phyloP scores from a whole-genome alignment of 2,888 invertebrate species.

The Xylota segnis region DNA sequence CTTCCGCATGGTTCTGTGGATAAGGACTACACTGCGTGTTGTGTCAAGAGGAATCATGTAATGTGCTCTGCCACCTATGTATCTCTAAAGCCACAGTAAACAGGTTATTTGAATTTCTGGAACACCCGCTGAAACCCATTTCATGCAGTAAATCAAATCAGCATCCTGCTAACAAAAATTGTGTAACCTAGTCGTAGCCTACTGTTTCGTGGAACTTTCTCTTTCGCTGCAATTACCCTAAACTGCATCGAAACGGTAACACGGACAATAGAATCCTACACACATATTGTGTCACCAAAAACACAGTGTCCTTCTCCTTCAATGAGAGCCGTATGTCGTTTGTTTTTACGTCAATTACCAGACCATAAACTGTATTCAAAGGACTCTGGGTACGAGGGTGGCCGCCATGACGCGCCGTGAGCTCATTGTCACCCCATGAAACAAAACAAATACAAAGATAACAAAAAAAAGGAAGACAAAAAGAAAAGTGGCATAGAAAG shows the following conservation, averaged over 20 bases:
- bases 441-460: constrained; percentile 48
- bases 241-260: constrained; percentile 51
- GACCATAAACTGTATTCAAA: constrained; percentile 73
- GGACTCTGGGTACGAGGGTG: constrained; percentile 62
- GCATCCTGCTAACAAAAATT: constrained; percentile 7
- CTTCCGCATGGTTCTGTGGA: too few relatives aligned
- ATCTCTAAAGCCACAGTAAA: too few relatives aligned
- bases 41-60: too few relatives aligned
- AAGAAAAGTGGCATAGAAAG: constrained; percentile 15
- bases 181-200: constrained; percentile 25
- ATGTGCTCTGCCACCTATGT: too few relatives aligned
- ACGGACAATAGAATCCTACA: constrained; percentile 32
- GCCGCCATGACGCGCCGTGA: constrained; percentile 45
- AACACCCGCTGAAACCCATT: neutral
- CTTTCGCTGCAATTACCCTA: constrained; percentile 9
- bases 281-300: constrained; percentile 39
- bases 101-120: neutral
- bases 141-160: neutral
- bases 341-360: constrained; percentile 72
- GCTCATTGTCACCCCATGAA: constrained; percentile 71
- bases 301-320: constrained; percentile 26
- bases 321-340: constrained; percentile 52
- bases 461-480: constrained; percentile 21
- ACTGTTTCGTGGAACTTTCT: constrained; percentile 28
- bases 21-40: too few relatives aligned